These are phyloP conservation scores for Patella caerulea DNA, from an alignment of 2,888 invertebrate species.

Conservation along the genomic window DNA sequence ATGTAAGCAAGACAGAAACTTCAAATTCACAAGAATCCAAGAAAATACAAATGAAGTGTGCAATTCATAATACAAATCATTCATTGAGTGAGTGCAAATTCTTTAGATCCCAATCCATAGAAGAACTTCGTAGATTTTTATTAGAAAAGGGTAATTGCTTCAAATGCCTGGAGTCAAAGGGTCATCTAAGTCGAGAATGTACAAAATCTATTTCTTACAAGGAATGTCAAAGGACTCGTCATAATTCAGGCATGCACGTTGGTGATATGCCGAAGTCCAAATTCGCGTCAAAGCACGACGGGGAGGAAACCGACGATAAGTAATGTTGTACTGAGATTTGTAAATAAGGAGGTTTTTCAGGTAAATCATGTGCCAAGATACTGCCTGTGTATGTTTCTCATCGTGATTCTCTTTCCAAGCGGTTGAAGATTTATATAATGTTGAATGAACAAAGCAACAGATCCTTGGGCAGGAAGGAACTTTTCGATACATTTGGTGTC, in stretches of 20 bases:
- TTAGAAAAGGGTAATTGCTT: constrained; percentile 24
- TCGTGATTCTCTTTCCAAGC: constrained; percentile 10
- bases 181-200: constrained; percentile 26
- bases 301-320: constrained; percentile 3
- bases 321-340: constrained; percentile 17
- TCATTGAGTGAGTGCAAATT: constrained; percentile 21
- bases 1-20: no score
- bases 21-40: no score
- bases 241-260: constrained; percentile 22
- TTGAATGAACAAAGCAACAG: no score
- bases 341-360: constrained; percentile 18
- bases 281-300: constrained; percentile 12
- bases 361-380: constrained; percentile 27
- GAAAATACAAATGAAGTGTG: not conserved
- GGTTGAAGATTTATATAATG: constrained; percentile 22
- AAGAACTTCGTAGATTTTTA: constrained; percentile 13
- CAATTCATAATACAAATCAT: constrained; percentile 20
- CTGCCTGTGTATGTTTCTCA: constrained; percentile 20
- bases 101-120: constrained; percentile 19
- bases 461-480: no score
- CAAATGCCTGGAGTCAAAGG: constrained; percentile 20
- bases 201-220: no score
- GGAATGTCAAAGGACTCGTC: constrained; percentile 17
- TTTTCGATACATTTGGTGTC: no score
- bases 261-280: not conserved